Conservation (phyloP, 2,113 vertebrate genomes). For the Probosciger aterrimus region DNA sequence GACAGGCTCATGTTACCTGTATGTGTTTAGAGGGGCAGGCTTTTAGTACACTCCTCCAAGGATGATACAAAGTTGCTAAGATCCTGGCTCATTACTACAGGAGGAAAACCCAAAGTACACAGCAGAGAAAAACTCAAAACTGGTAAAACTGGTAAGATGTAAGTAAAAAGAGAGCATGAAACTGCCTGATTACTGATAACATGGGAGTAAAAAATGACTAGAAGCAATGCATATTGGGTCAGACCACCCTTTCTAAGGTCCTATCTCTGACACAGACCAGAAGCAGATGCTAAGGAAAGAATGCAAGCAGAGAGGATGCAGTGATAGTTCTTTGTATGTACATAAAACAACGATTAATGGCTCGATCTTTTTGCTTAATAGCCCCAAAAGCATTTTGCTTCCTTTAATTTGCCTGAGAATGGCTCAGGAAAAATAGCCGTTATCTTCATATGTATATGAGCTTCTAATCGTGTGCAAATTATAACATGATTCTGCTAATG, state of each 20-base stretch:
- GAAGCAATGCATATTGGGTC: not conserved
- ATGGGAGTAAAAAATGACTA: not conserved
- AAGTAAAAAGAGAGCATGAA: not conserved
- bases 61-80: not conserved
- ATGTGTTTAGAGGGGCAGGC: not conserved
- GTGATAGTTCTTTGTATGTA: not conserved
- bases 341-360: not conserved
- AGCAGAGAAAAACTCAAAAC: not conserved
- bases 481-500: not conserved
- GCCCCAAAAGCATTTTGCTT: not conserved
- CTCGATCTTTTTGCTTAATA: not conserved
- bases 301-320: not conserved
- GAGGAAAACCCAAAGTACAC: not conserved
- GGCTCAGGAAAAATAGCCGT: not conserved
- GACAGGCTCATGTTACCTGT: not conserved
- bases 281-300: not conserved
- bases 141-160: not conserved
- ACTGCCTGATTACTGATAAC: not conserved
- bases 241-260: not conserved
- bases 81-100: not conserved
- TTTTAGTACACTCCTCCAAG: not conserved
- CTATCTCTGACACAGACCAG: not conserved
- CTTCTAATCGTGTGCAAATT: not conserved
- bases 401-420: not conserved
- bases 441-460: not conserved